Percentiles rank a stretch among this genome's conserved stretches.
Conservation (phyloP, 2,113 vertebrate genomes). For the Burhinus bistriatus region DNA sequence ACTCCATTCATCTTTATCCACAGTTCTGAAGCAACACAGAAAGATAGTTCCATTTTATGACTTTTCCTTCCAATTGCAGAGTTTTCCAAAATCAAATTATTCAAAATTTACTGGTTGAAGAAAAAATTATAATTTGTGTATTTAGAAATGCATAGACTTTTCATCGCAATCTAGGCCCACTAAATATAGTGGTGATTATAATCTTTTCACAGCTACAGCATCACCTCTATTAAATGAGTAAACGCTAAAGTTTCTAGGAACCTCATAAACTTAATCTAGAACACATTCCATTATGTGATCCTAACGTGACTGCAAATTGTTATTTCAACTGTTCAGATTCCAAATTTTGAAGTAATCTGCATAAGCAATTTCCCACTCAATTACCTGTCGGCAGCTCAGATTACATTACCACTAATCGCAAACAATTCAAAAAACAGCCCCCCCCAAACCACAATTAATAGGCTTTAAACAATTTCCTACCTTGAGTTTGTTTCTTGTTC, state of each 20-base stretch:
- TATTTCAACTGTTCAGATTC: neutral
- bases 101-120: neutral
- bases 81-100: neutral
- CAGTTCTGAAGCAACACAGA: neutral
- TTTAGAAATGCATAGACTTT: neutral
- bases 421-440: neutral
- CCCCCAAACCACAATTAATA: neutral
- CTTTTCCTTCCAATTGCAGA: neutral
- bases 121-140: neutral
- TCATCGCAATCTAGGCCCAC: neutral
- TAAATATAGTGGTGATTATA: neutral
- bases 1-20: neutral
- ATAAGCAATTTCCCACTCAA: neutral
- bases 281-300: neutral
- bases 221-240: neutral
- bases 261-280: neutral
- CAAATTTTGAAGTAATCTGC: neutral
- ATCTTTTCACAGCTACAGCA: neutral
- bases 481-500: conserved; percentile 98
- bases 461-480: conserved; percentile 68
- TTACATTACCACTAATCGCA: neutral
- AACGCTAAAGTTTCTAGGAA: neutral
- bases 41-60: neutral
- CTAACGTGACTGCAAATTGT: neutral
- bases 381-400: neutral